A percentile compares a stretch with the other conserved stretches of the same genome.
Evolutionary conservation across 2,113 vertebrate genomes (phyloP).

Genomic region (Anhinga rufa): DNA sequence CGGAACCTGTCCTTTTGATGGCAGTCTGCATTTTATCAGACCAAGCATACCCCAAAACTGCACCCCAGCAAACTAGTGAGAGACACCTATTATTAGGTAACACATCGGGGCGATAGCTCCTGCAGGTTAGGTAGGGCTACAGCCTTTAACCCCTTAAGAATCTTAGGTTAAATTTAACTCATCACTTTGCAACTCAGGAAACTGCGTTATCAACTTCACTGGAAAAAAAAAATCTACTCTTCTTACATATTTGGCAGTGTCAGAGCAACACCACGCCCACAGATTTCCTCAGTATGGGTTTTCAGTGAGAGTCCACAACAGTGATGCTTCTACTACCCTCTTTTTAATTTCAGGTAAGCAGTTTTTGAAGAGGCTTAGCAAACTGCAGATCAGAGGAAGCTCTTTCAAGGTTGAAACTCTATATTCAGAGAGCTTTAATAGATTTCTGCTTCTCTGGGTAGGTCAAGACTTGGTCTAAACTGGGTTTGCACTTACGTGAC

Average conservation of each 20-base stretch:
- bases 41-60: not conserved
- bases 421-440: not conserved
- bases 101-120: not conserved
- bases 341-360: not conserved
- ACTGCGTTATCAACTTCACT: accelerated
- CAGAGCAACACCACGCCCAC: not conserved
- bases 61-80: not conserved
- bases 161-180: not conserved
- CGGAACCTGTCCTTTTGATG: not conserved
- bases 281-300: not conserved
- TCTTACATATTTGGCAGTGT: not conserved
- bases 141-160: not conserved
- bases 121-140: not conserved
- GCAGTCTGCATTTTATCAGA: not conserved
- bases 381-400: not conserved
- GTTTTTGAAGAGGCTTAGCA: not conserved
- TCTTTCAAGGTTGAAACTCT: not conserved
- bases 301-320: not conserved
- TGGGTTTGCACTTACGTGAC: not conserved
- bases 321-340: not conserved
- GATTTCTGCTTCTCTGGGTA: not conserved
- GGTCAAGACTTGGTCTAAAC: not conserved
- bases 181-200: not conserved
- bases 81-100: not conserved
- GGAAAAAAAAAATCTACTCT: not conserved